Evolutionary conservation across 1,140 invertebrate species (phyloP).

Genomic region (Eriosoma lanigerum): DNA sequence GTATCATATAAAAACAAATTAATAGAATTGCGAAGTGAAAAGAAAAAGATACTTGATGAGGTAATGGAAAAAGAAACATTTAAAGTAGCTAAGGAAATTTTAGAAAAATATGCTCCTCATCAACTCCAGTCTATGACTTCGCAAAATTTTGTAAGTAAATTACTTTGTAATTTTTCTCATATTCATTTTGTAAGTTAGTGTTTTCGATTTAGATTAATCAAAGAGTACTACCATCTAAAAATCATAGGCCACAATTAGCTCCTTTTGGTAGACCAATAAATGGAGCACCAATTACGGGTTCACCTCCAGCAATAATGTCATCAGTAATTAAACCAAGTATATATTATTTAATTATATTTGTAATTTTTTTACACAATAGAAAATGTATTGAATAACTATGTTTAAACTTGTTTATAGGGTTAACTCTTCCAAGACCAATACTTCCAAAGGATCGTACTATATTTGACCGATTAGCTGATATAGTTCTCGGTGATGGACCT

Average conservation of each 20-base stretch:
- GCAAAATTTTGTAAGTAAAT: constrained; percentile 45
- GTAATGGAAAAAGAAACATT: constrained; percentile 98
- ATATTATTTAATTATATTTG: not conserved
- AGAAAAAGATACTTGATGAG: constrained; percentile 88
- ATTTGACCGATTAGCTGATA: constrained; percentile 89
- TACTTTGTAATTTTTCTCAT: not conserved
- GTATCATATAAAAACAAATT: constrained; percentile 77
- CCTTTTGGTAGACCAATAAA: not conserved
- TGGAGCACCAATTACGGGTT: not conserved
- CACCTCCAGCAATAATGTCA: constrained; percentile 1
- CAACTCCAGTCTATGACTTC: constrained; percentile 59
- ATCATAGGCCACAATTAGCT: constrained; percentile 10
- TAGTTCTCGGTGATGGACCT: constrained; percentile 92
- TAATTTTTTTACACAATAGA: not conserved
- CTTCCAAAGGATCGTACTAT: constrained; percentile 67
- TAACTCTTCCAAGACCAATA: constrained; percentile 61
- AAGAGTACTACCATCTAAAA: constrained; percentile 3
- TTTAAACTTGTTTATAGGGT: not conserved
- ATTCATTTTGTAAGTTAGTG: not conserved
- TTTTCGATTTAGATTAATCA: constrained; percentile 40
- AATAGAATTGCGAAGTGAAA: constrained; percentile 72
- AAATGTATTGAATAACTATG: too few species aligned
- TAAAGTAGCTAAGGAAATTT: constrained; percentile 90
- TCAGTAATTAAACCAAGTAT: constrained; percentile 28
- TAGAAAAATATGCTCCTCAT: constrained; percentile 82